Base-by-base conservation (phyloP, 2,113 vertebrate species). In the Oryzias melastigma region DNA sequence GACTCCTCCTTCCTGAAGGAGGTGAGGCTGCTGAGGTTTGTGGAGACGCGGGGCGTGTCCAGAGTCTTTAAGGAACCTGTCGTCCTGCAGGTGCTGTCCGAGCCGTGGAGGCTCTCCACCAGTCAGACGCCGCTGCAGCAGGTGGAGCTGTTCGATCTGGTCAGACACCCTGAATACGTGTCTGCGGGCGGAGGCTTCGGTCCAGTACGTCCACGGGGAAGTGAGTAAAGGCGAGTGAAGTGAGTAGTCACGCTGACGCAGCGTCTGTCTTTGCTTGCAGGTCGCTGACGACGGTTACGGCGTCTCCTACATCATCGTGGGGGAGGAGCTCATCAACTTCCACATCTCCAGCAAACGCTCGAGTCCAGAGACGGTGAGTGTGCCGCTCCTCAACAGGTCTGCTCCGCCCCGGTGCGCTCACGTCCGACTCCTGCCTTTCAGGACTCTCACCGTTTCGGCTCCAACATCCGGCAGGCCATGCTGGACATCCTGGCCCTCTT, bases 271-370 rank as follows among this genome's bases (percentile, higher is more conserved):
- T 3, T 55, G 71, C 50, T 19, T 0, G 0, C 46, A 99, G 97
- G 97, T 99, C 58, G 96, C 96, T 42, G 95, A 99, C 68, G 97
- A 99, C 40, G 97, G 97, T 51, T 99, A 99, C 3, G 97, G 97
- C 1, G 97, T 99, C 60, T 98, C 97, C 1, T 99, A 99, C 58
- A 95, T 98, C 5, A 92, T 98, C 6, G 66, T 98, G 45, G 97
- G 78, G 13, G 97, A 98, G 40, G 87, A 94, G 53, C 87, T 91
- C 52, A 95, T 99, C 83, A 96, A 93, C 66, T 98, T 99, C 81
- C 97, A 99, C 46, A 88, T 99, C 74, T 99, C 96, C 67, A 97
- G 97, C 93, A 99, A 99, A 89, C 46, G 92, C 71, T 98, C 96
- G 47, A 94, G 95, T 80, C 90, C 91, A 7, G 94, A 98, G 80